Percentiles rank a stretch among this genome's conserved stretches.
Evolutionary conservation across 2,797 vertebrate species (phyloP).

Genomic region (Melanotaenia boesemani): DNA sequence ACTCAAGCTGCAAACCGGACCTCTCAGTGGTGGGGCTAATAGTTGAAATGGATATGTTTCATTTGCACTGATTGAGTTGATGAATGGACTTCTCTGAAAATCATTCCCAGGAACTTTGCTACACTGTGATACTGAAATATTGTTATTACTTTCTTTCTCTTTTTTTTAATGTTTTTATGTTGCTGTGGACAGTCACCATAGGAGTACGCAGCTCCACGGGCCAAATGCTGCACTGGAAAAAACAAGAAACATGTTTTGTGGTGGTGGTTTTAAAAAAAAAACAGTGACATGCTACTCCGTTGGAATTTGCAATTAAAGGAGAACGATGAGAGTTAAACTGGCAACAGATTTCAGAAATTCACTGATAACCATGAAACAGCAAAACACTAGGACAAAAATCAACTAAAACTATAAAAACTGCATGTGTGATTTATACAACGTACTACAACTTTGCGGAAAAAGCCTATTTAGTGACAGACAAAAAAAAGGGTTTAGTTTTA

Average conservation of each 20-base stretch:
- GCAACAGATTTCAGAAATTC: not conserved
- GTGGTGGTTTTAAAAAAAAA: not conserved
- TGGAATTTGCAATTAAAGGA: not conserved
- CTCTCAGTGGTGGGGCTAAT: conserved; percentile 71
- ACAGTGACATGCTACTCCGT: not conserved
- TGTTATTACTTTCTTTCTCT: conserved; percentile 12
- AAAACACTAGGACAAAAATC: not conserved
- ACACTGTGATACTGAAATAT: conserved; percentile 15
- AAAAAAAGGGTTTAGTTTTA: not conserved
- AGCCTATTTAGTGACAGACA: not conserved
- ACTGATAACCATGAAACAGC: conserved; percentile 8
- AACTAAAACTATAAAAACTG: not conserved
- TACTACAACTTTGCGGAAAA: conserved; percentile 5
- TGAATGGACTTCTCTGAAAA: conserved; percentile 73
- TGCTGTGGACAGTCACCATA: conserved; percentile 11
- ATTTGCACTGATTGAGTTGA: conserved; percentile 81
- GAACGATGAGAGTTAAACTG: not conserved
- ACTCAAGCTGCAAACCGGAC: conserved; percentile 79
- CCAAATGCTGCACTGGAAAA: conserved; percentile 10
- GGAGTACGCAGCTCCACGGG: not conserved
- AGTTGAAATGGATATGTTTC: conserved; percentile 81
- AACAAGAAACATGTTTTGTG: conserved; percentile 2
- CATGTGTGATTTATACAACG: not conserved
- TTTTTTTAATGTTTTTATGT: conserved; percentile 18
- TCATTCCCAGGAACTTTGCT: conserved; percentile 67